Percentiles rank a stretch among this genome's conserved stretches.
Evolutionary conservation across 2,797 vertebrate genomes (phyloP).

Genomic region (Gallinago stenura): DNA sequence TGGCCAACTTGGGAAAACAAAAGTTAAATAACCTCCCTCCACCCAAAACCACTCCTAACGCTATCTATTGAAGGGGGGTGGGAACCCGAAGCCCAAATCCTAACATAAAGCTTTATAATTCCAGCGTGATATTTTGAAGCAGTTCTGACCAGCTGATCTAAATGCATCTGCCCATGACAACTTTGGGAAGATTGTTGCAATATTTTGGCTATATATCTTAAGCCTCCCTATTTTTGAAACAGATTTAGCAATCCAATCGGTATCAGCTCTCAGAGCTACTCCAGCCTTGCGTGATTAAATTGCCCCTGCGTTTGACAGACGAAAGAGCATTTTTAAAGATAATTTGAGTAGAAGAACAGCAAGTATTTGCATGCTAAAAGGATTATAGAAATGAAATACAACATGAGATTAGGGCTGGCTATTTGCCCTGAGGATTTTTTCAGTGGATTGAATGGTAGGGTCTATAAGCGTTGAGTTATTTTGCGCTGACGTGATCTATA

Average conservation of each 20-base stretch:
- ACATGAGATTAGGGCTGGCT: conserved; percentile 4
- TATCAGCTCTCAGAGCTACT: background rate
- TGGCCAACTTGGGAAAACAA: background rate
- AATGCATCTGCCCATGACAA: background rate
- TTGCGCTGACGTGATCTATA: conserved; percentile 20
- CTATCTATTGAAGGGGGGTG: accelerated
- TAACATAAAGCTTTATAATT: background rate
- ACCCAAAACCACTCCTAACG: background rate
- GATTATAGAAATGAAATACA: conserved; percentile 45
- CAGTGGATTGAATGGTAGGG: background rate
- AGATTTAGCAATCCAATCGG: background rate
- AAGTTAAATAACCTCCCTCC: background rate
- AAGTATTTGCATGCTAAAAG: conserved; percentile 38
- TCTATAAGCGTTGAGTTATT: conserved; percentile 10
- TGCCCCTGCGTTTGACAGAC: background rate
- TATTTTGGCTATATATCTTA: background rate
- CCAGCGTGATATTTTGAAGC: background rate
- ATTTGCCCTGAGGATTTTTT: conserved; percentile 13
- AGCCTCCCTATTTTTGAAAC: background rate
- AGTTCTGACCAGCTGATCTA: background rate
- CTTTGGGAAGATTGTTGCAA: background rate
- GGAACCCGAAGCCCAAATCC: accelerated
- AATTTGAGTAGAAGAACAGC: background rate
- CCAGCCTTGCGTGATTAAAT: background rate
- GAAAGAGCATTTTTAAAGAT: conserved; percentile 4